Evolutionary conservation across 1,140 invertebrate genomes (phyloP).

Genomic region (Drosophila asahinai): DNA sequence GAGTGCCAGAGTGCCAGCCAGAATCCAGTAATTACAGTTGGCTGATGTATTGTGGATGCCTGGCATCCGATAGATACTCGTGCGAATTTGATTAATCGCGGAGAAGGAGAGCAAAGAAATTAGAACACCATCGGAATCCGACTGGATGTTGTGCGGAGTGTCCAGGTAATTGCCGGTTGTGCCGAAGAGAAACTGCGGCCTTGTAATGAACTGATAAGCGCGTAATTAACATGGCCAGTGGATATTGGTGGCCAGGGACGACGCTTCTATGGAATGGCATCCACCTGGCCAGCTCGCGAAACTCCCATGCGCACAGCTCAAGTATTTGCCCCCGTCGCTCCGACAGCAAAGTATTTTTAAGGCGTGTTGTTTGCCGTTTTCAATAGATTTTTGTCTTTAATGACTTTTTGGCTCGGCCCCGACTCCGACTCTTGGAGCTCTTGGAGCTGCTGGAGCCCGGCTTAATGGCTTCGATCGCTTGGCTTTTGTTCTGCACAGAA

Average conservation of each 20-base stretch:
- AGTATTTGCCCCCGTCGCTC: slow-evolving; percentile 26
- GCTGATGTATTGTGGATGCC: slow-evolving; percentile 29
- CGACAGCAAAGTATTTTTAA: slow-evolving; percentile 62
- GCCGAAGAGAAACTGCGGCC: slow-evolving; percentile 24
- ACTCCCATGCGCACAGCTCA: slow-evolving; percentile 38
- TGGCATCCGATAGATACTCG: slow-evolving; percentile 59
- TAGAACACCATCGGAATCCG: slow-evolving; percentile 43
- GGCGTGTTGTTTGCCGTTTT: slow-evolving; percentile 70
- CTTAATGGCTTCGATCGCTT: slow-evolving; percentile 70
- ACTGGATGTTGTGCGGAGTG: slow-evolving; percentile 16
- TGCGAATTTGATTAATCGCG: slow-evolving; percentile 59
- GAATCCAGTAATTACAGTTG: slow-evolving; percentile 58
- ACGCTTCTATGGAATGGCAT: slow-evolving; percentile 25
- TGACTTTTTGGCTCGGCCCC: slow-evolving; percentile 64
- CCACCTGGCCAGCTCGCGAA: slow-evolving; percentile 34
- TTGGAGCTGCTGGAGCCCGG: slow-evolving; percentile 23
- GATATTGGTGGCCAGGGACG: slow-evolving; percentile 8
- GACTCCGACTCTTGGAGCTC: slow-evolving; percentile 16
- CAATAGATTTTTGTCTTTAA: slow-evolving; percentile 81
- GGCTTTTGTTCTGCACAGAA: slow-evolving; percentile 74
- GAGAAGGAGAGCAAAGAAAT: slow-evolving; percentile 39
- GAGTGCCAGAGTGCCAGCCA: slow-evolving; percentile 17
- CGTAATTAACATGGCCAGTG: slow-evolving; percentile 63
- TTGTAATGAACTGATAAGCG: slow-evolving; percentile 79
- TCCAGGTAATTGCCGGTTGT: slow-evolving; percentile 31